phyloP scores from a whole-genome alignment of 2,113 vertebrate species.

The Monopterus albus region DNA sequence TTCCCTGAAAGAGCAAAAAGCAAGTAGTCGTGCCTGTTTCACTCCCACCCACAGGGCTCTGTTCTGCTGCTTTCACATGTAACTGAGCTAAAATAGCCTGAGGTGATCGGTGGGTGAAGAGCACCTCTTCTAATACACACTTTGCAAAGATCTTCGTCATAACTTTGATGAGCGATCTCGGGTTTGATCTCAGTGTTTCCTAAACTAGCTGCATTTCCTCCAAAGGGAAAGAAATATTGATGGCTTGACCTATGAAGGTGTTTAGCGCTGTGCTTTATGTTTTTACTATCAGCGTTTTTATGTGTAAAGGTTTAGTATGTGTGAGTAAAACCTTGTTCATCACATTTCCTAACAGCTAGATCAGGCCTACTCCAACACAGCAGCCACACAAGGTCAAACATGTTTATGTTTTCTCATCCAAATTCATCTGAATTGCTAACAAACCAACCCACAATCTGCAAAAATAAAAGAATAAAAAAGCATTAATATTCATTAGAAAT shows the following conservation, averaged over 20 bases:
- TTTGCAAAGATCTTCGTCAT: not conserved
- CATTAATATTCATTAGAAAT: constrained; percentile 76
- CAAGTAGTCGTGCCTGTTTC: constrained; percentile 22
- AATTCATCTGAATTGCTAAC: constrained; percentile 55
- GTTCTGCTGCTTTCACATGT: constrained; percentile 14
- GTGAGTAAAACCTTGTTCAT: constrained; percentile 25
- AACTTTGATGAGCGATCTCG: not conserved
- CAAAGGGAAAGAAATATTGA: not conserved
- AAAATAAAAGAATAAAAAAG: constrained; percentile 33
- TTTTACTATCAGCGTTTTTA: constrained; percentile 11
- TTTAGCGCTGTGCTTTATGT: not conserved
- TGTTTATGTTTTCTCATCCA: constrained; percentile 55
- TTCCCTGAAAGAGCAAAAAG: constrained; percentile 35
- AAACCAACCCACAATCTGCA: constrained; percentile 41
- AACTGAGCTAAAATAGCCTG: constrained; percentile 33
- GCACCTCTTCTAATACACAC: not conserved
- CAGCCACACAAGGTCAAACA: constrained; percentile 48
- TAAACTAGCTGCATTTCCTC: not conserved
- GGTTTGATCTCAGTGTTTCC: not conserved
- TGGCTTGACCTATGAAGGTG: not conserved
- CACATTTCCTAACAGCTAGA: constrained; percentile 21
- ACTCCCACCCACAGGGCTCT: not conserved
- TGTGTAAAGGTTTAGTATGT: not conserved
- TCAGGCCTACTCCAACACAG: constrained; percentile 9
- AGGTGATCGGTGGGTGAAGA: constrained; percentile 18